Base-by-base conservation (phyloP, 2,113 vertebrate species). In the Ptychochromis oligacanthus region DNA sequence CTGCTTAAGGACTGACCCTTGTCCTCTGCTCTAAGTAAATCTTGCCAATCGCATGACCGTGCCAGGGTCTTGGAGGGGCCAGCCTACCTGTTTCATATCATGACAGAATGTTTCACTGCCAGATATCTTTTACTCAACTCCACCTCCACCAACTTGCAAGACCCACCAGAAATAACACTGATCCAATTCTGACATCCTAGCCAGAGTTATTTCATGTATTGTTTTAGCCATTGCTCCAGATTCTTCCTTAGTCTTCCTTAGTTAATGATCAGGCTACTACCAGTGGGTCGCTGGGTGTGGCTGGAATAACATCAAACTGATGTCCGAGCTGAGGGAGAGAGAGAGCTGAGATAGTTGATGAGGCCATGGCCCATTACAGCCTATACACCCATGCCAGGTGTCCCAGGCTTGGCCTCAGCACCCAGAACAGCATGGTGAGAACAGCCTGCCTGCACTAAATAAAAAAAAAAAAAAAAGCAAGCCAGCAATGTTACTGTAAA, bases 261-360 rank as follows among this genome's bases (percentile, higher is more conserved):
- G 77, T 57, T 72, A 80, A 78, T 79, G 84, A 91, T 80, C 70
- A 82, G 65, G 62, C 81, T 67, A 40, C 40, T 28, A 89, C 57
- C 87, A 82, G 75, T 56, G 83, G 88, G 90, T 91, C 89, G 87
- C 56, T 88, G 93, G 92, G 93, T 90, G 93, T 82, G 88, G 84
- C 81, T 93, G 87, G 85, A 93, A 92, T 83, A 92, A 93, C 89
- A 91, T 93, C 86, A 89, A 93, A 91, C 88, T 88, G 56, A 86
- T 85, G 81, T 88, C 81, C 22, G 15, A 72, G 77, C 31, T 55
- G 84, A 87, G 80, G 65, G 55, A 54, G 85, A 86, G 85, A 86
- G 76, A 34, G 85, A 91, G 77, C 60, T 76, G 89, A 88, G 86
- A 88, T 58, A 72, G 80, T 79, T 88, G 87, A 93, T 89, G 89